Base-by-base conservation (phyloP, 1,140 invertebrate genomes). In the Drosophila seguyi region DNA sequence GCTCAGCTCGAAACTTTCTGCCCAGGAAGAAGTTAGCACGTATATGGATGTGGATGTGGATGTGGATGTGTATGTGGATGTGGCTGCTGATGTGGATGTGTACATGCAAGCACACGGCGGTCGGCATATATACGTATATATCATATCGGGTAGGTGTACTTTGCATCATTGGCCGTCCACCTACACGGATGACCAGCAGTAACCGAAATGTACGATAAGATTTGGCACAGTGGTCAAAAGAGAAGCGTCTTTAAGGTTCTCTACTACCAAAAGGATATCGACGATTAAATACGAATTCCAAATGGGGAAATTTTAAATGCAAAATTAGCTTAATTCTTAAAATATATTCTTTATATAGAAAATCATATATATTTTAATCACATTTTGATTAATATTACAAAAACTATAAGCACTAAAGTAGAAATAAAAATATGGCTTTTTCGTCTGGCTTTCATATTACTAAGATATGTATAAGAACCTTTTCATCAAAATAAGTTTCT, bases 101-200 rank as follows among this genome's bases (percentile, higher is more conserved):
- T 58, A 58, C 68, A 65, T 75, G 59, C 42, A 50, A 63, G 56
- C 36, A 57, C 50, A 58, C 25, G 47, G 42, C 47, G 36, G 50
- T 41, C 39, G 27, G 63, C 44, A 79, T 66, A 77, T 44, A 48
- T 65, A 50, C 13, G 27, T 47, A 60, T 38, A 34, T 73, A 63
- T 63, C 52, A 57, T 75, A 74, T 75, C 42, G 45, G 47, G 69
- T 59, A 65, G 62, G 69, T 79, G 57, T 65, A 61, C 58, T 79
- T 79, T 74, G 69, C 69, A 74, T 80, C 78, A 80, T 80, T 80
- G 78, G 78, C 77, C 58, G 66, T 60, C 66, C 75, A 79, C 76
- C 76, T 76, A 62, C 72, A 76, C 55, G 53, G 62, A 66, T 75
- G 74, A 76, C 72, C 71, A 76, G 62, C 53, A 75, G 72, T 76